Base-by-base conservation (phyloP, 2,888 invertebrate genomes). In the Trachelus stipa region DNA sequence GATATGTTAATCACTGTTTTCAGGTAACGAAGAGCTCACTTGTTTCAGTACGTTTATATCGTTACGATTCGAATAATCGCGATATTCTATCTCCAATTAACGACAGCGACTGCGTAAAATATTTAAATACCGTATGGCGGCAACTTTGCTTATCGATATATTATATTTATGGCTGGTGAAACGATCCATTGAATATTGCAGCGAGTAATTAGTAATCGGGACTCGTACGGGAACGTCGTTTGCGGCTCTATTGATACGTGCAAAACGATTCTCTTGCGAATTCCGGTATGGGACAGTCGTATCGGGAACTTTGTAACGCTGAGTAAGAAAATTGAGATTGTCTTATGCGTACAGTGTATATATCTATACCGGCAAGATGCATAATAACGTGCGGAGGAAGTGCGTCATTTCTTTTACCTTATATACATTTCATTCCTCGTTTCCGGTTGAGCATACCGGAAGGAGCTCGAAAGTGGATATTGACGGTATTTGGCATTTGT, bases 321-420 rank as follows among this genome's bases (percentile, higher is more conserved):
- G 9, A 56, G 23, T 23, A 56, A 56, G 9, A 56, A 23, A 23
- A 56, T 56, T 56, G 2, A 40, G 40, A 40, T 40, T 40, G 0
- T 23, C 40, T 40, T 40, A 15, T 15, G 6, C 23, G 6, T 40
- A 40, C 40, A 40, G 23, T 35, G 12, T 40, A 40, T 56, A 23
- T 56, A 56, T 56, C 0, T 56, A 56, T 56, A 23, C 9, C 23
- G 6, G 23, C 9, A 56, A 40, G 40, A 15, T 40, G 6, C 23
- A 82, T 85, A 74, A 83, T 83, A 77, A 85, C 87, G 81, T 84
- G 84, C 86, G 76, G 79, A 83, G 81, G 85, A 83, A 85, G 81
- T 81, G 81, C 85, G 85, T 81, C 82, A 82, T 84, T 85, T 81
- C 82, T 83, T 79, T 74, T 35, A 12, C 12, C 74, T 15, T 23